Conservation (phyloP, 2,113 vertebrate genomes). For the Limnothrissa miodon region DNA sequence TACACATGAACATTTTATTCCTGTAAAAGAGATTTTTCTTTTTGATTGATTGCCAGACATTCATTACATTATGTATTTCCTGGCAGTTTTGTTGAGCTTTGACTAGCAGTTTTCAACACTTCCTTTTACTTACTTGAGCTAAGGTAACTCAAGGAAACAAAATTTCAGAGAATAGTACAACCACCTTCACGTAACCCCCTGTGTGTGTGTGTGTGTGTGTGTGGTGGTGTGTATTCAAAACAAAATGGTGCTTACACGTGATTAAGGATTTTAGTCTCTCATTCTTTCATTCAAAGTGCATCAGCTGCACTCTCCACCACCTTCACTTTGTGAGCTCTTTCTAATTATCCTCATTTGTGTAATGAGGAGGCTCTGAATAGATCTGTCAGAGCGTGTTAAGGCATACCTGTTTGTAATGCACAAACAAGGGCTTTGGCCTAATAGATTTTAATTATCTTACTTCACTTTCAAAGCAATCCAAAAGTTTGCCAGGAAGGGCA, state of each 20-base stretch:
- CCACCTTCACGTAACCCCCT: background rate
- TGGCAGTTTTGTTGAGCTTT: too few species aligned
- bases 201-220: background rate
- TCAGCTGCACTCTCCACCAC: background rate
- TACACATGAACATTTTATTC: background rate
- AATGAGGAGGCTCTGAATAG: constrained; percentile 22
- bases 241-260: background rate
- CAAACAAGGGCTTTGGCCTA: constrained; percentile 22
- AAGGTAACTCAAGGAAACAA: too few species aligned
- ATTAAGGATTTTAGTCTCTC: constrained; percentile 18
- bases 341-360: constrained; percentile 34
- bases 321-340: constrained; percentile 22
- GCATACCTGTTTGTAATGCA: background rate
- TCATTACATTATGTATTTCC: too few species aligned
- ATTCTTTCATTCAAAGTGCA: constrained; percentile 8
- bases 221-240: background rate
- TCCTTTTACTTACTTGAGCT: too few species aligned
- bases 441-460: constrained; percentile 27
- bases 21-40: background rate
- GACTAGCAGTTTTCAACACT: too few species aligned
- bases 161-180: background rate
- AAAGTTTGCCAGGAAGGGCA: constrained; percentile 2
- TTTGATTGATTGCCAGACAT: background rate
- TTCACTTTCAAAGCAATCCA: constrained; percentile 13
- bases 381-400: constrained; percentile 24